Conservation (phyloP, 2,797 vertebrate species). For the Cyclura pinguis region DNA sequence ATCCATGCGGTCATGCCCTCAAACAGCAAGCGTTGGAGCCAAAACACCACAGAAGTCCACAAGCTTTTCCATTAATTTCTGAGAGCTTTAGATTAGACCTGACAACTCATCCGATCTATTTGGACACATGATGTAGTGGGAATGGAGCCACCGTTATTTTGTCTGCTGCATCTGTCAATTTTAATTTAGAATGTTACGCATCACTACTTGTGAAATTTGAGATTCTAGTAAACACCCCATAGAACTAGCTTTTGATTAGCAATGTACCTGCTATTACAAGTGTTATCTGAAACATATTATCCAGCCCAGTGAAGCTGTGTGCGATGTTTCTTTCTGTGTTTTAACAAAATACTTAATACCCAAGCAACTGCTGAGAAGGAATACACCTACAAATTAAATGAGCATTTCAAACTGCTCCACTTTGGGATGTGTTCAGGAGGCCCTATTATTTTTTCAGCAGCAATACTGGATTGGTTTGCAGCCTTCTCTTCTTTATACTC, state of each 20-base stretch:
- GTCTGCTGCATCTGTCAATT: slow-evolving; percentile 36
- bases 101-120: slow-evolving; percentile 38
- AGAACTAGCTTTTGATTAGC: slow-evolving; percentile 45
- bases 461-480: background rate
- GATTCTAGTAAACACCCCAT: slow-evolving; percentile 37
- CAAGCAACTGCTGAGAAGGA: background rate
- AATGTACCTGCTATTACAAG: slow-evolving; percentile 37
- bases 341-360: slow-evolving; percentile 14
- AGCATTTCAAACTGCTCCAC: background rate
- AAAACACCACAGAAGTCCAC: slow-evolving; percentile 15
- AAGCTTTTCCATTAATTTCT: slow-evolving; percentile 28
- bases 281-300: slow-evolving; percentile 45
- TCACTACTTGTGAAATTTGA: slow-evolving; percentile 41
- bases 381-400: slow-evolving; percentile 16
- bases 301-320: slow-evolving; percentile 38
- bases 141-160: slow-evolving; percentile 38
- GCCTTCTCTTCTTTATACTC: background rate
- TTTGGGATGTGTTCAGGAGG: background rate
- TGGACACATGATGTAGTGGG: slow-evolving; percentile 38
- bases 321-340: slow-evolving; percentile 16
- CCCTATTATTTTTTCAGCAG: background rate
- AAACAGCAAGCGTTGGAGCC: slow-evolving; percentile 3
- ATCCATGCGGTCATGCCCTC: slow-evolving; percentile 4
- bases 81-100: slow-evolving; percentile 41
- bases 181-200: slow-evolving; percentile 42